Evolutionary conservation across 2,888 invertebrate genomes (phyloP), one percentile per base, ranked within the genome.

Genomic region (Yponomeuta sedellus): DNA sequence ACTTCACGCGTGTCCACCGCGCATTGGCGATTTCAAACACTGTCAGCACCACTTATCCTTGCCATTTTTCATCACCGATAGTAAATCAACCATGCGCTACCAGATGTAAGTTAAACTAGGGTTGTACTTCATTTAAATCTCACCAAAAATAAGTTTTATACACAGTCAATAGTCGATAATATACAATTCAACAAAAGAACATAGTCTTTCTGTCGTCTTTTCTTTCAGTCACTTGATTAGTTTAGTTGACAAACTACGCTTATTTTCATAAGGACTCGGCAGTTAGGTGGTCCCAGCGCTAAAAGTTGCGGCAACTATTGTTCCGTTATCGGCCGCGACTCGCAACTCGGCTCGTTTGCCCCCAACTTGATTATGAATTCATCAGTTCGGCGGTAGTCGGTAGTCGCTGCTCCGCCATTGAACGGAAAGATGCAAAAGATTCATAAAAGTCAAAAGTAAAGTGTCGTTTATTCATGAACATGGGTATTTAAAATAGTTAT

Each of bases 341-440:
- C n/a, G 25, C 25, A 64, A 68, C 64, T 68, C 65, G n/a, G 57
- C 61, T 58, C 40, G 67, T 67, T 68, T 52, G 65, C 65, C 64
- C 44, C 57, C 65, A 70, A 70, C 69, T 66, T 65, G 59, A 67
- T 70, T 69, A 68, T 67, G 66, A 67, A 69, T 70, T 71, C 69
- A 70, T 66, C 68, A 66, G 61, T 61, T 65, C 66, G 64, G 61
- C 39, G 34, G 39, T 64, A 65, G 39, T 65, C 39, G 34, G 39
- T 64, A 65, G 39, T 65, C 63, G 65, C 61, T 20, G 40, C 16
- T 52, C 44, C 44, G 16, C 3, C 44, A 2, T 3, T 16, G 44
- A 52, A 52, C 16, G 3, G 16, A 16, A 16, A 52, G 1, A 52
- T 52, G 16, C 44, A 52, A 52, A 52, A 44, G 44, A 16, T 44